Base-by-base conservation (phyloP, 2,113 vertebrate species). In the Psilopsiagon aurifrons region DNA sequence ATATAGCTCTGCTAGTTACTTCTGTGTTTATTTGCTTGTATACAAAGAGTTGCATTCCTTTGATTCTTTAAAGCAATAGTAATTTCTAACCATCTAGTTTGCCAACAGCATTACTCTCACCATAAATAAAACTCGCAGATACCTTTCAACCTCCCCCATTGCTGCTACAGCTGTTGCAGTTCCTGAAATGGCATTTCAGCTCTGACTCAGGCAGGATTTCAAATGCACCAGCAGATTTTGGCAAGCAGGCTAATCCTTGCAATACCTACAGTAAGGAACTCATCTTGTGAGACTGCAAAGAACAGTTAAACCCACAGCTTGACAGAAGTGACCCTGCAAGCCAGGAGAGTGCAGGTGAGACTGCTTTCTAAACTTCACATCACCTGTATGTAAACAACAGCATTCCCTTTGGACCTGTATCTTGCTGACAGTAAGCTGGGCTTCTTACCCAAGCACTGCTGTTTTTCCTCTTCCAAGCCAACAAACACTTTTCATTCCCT, bases 351-450 rank as follows among this genome's bases (percentile, higher is more conserved):
- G 25, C 11, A 60, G 78, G 41, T 16, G 35, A 69, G 70, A 17
- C 31, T 18, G 3, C 49, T 63, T n/a, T 10, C 52, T 46, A 10
- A 23, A 43, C 24, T 8, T 74, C 22, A 24, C 23, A 9, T 13
- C 47, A 8, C 0, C 0, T 15, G 60, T 3, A 3, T 4, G n/a
- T 2, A 8, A 44, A 27, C 23, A 59, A 1, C 22, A 9, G 22
- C 4, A 17, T 37, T 64, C 35, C 66, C 60, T 44, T 7, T 10
- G 55, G 52, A 63, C 46, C 41, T 29, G 13, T 2, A 5, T 7
- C 33, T 39, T 14, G n/a, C 3, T 39, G 27, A 4, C 68, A 39
- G 17, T 3, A 4, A 52, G 14, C 25, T 15, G 13, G 3, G 76
- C 62, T 55, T 43, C 23, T 44, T 12, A 19, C 47, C 33, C 13